A percentile compares a stretch with the other conserved stretches of the same genome.
Conservation (phyloP, 2,797 vertebrate genomes). For the Enteromius paludinosus region DNA sequence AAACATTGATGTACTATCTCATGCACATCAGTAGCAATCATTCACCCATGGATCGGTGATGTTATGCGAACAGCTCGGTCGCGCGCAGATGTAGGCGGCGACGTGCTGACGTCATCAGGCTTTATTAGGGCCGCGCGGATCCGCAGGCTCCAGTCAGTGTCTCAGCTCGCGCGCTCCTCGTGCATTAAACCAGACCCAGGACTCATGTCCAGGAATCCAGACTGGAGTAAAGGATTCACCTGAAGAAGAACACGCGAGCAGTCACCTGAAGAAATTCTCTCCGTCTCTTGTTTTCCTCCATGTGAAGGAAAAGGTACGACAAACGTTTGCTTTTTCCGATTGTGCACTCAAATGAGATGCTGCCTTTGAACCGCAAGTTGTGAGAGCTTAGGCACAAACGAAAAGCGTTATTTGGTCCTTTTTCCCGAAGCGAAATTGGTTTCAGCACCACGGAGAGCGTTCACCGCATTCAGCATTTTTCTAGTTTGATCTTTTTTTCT, state of each 20-base stretch:
- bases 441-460: slow-evolving; percentile 19
- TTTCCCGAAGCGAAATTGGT: too few species aligned
- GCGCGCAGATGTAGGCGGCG: background rate
- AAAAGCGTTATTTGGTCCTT: background rate
- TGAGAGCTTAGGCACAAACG: background rate
- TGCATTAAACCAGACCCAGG: slow-evolving; percentile 50
- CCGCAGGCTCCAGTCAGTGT: slow-evolving; percentile 56
- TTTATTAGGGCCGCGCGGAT: slow-evolving; percentile 70
- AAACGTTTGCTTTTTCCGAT: background rate
- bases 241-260: slow-evolving; percentile 53
- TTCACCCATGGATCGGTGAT: background rate
- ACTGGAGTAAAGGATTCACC: slow-evolving; percentile 67
- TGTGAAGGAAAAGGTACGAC: slow-evolving; percentile 51
- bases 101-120: slow-evolving; percentile 69
- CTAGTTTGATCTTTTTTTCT: background rate
- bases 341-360: background rate
- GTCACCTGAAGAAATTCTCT: background rate
- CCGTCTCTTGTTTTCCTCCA: slow-evolving; percentile 33
- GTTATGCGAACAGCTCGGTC: background rate
- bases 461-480: background rate
- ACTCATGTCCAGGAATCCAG: slow-evolving; percentile 70
- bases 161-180: slow-evolving; percentile 52
- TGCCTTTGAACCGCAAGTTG: background rate
- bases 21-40: background rate
- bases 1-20: background rate